Evolutionary conservation across 2,797 vertebrate genomes (phyloP), one percentile per base, ranked within the genome.

Genomic region (Myotis findleyi): DNA sequence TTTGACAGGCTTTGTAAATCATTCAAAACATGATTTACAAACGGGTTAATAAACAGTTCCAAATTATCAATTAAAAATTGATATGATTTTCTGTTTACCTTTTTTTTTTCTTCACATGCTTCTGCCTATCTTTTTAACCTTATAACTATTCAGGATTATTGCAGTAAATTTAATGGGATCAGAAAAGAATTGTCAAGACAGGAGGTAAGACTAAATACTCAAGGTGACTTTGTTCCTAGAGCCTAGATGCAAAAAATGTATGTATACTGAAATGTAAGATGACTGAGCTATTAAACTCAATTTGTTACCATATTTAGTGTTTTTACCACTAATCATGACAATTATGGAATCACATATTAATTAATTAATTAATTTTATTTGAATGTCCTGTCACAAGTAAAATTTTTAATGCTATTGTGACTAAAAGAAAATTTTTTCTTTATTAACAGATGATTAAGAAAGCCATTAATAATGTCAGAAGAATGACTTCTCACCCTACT

Each of bases 401-500:
- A 84, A 80, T 55, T 23, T 73, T 97, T 82, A 44, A 7, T 93
- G 4, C 53, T 96, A 33, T 91, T 94, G 2, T 95, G 92, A 94
- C 75, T 90, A 95, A 95, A 93, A 87, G 75, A 87, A 18, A 33
- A 59, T 2, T 86, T 95, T 91, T 98, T 97, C 13, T 97, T 6
- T 96, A n/a, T 97, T 95, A 96, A 97, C 98, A 99, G 99, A 99
- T 99, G 99, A 99, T 99, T 98, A 99, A 99, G 98, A 99, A 99
- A 97, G 98, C 99, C 96, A 99, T 99, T 97, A 99, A 98, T 98
- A 99, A 99, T 23, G 99, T 99, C 95, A 98, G 99, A 98, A 99
- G 99, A 98, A 99, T 99, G 99, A 99, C 99, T 97, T 99, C 99
- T 86, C 99, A 99, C 98, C 99, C 99, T 97, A 99, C 99, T 17